Base-by-base conservation (phyloP, 2,113 vertebrate species). In the Junco hyemalis region DNA sequence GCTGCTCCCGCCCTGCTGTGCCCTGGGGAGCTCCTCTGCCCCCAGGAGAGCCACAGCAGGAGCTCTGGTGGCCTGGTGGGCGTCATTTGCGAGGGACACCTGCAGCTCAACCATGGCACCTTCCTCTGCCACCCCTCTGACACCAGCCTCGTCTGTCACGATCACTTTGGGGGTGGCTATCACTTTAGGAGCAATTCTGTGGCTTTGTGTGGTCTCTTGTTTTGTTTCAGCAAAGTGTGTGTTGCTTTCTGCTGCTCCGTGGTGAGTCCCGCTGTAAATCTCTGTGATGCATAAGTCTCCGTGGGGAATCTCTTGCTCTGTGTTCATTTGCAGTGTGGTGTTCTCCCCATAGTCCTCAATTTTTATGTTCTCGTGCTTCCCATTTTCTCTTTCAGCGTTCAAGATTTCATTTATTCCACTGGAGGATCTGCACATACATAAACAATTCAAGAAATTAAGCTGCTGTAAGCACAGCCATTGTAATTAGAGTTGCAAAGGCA, bases 21-120 rank as follows among this genome's bases (percentile, higher is more conserved):
- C 61, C 28, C 20, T 59, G 77, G 81, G 40, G 7, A 70, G 47
- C 35, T 95, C 92, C 74, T 98, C 98, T 59, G 97, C 80, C 76
- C 98, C 98, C 47, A 66, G 61, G 73, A 98, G 96, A 93, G 97
- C 97, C 66, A 98, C 97, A 28, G 96, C 93, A 56, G 98, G 96
- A 54, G 94, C 61, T 33, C 18, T 95, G 28, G 81, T 57, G 53
- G 96, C 94, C 9, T 97, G 95, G 68, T 96, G 92, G 2, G 45
- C 73, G 10, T 98, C 98, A 81, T 97, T 96, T 8, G 98, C 91
- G 44, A 99, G 97, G 56, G 98, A 98, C 81, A 99, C 92, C 94
- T 99, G 99, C 68, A 99, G 95, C 97, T 99, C 98, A 12, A 99
- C 98, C 95, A 98, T 65, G 47, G 97, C 63, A 60, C 98, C 88